Conservation (phyloP, 1,140 invertebrate genomes). For the Pseudomyrmex sp. region DNA sequence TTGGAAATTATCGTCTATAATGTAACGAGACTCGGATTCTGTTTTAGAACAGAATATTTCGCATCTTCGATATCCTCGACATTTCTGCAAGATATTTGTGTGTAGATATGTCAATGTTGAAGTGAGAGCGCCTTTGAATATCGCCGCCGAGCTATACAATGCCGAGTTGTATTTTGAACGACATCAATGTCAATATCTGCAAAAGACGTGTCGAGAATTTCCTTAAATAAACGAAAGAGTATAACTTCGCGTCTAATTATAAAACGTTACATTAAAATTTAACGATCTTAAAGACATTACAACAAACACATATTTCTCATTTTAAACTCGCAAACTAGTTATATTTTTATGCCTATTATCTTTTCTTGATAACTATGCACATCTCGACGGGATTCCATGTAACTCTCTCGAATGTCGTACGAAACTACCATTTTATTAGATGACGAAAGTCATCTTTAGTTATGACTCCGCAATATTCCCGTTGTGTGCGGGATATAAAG, state of each 20-base stretch:
- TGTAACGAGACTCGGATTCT: constrained; percentile 17
- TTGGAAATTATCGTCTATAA: background rate
- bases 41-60: constrained; percentile 23
- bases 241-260: background rate
- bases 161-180: constrained; percentile 27
- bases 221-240: constrained; percentile 11
- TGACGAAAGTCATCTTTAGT: background rate
- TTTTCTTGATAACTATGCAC: too few relatives aligned
- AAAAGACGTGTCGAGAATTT: background rate
- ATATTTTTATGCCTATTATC: background rate
- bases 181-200: background rate
- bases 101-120: background rate
- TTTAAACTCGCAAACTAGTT: background rate
- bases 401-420: background rate
- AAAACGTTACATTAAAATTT: background rate
- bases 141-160: constrained; percentile 4
- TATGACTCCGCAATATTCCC: background rate
- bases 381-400: too few relatives aligned
- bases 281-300: background rate
- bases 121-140: constrained; percentile 31
- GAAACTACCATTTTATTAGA: background rate
- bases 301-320: background rate
- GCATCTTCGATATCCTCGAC: constrained; percentile 16
- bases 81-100: constrained; percentile 14
- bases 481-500: background rate